A percentile compares a stretch with the other conserved stretches of the same genome.
Evolutionary conservation across 1,140 invertebrate genomes (phyloP).

Genomic region (Solenopsis fugax): DNA sequence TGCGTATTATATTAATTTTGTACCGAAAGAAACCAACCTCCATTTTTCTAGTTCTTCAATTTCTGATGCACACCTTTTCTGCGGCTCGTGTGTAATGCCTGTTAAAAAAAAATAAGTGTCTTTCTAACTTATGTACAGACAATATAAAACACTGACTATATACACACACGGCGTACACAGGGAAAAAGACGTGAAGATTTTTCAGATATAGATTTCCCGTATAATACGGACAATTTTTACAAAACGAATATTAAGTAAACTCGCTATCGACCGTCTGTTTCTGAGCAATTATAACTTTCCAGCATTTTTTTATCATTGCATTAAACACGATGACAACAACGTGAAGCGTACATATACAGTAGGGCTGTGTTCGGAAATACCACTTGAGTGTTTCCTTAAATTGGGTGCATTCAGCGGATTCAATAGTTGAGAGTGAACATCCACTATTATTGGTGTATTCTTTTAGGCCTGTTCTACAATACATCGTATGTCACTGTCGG

Average conservation of each 20-base stretch:
- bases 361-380: too few relatives aligned
- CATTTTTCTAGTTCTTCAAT: neutral
- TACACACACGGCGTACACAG: neutral
- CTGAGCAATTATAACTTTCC: neutral
- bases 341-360: neutral
- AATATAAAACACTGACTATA: neutral
- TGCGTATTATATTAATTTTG: neutral
- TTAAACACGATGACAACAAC: neutral
- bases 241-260: neutral
- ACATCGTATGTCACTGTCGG: too few relatives aligned
- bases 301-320: neutral
- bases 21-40: slow-evolving; percentile 14
- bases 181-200: neutral
- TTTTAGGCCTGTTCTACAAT: too few relatives aligned
- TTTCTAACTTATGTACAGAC: neutral
- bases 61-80: neutral
- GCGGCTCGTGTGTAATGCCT: neutral
- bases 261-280: neutral
- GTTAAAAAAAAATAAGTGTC: neutral
- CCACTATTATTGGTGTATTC: too few relatives aligned
- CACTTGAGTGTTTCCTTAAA: too few relatives aligned
- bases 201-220: neutral
- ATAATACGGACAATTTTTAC: neutral
- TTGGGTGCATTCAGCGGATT: too few relatives aligned
- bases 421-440: too few relatives aligned